phyloP scores from a whole-genome alignment of 2,113 vertebrate species.

The Scortum barcoo region DNA sequence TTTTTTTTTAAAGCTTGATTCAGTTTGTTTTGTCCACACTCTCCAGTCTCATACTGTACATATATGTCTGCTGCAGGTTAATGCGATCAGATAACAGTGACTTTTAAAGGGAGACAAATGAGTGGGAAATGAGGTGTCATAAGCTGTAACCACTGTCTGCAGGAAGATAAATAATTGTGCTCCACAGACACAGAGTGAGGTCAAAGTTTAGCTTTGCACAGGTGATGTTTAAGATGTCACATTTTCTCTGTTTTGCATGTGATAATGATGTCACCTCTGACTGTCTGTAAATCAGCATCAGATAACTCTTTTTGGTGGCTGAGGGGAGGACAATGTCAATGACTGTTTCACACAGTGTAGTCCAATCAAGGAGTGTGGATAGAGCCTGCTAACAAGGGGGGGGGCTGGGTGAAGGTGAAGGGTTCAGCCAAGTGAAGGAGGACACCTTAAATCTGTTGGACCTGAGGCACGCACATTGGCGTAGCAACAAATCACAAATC shows the following conservation, averaged over 20 bases:
- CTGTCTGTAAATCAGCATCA: constrained; percentile 8
- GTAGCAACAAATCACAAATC: not conserved
- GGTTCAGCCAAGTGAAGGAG: not conserved
- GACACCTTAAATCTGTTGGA: not conserved
- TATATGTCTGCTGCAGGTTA: constrained; percentile 5
- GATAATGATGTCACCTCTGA: not conserved
- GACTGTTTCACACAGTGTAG: not conserved
- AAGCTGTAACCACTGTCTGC: not conserved
- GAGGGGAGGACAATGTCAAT: constrained; percentile 2
- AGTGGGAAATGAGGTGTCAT: not conserved
- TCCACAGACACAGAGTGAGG: not conserved
- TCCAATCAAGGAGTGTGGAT: not conserved
- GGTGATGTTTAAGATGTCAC: not conserved
- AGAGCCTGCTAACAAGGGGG: not conserved
- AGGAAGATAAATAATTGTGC: not conserved
- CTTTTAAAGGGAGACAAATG: not conserved
- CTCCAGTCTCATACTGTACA: not conserved
- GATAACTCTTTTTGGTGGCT: constrained; percentile 13
- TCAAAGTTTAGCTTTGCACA: not conserved
- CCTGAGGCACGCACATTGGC: not conserved
- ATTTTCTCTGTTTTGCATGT: not conserved
- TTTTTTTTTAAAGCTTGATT: constrained; percentile 34
- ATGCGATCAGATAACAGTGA: constrained; percentile 1
- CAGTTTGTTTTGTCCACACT: constrained; percentile 20
- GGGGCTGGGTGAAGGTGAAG: not conserved